Evolutionary conservation across 2,888 invertebrate genomes (phyloP).

Genomic region (Hypsopygia costalis): DNA sequence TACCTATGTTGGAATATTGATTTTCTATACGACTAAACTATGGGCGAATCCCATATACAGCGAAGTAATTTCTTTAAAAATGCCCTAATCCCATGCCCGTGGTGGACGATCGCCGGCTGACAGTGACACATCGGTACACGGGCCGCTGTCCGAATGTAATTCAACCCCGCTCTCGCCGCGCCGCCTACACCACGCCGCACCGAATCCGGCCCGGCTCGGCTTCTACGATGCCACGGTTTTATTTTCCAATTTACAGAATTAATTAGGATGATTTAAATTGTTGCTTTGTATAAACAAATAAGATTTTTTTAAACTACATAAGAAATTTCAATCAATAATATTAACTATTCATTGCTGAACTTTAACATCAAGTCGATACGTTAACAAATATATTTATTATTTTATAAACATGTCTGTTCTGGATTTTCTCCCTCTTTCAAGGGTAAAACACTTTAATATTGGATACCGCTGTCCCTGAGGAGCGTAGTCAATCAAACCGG

Average conservation of each 20-base stretch:
- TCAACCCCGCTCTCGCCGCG: slow-evolving; percentile 57
- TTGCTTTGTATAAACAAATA: slow-evolving; percentile 11
- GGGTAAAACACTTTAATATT: not conserved
- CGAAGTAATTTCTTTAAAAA: slow-evolving; percentile 68
- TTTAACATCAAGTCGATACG: too few relatives aligned
- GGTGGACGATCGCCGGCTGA: slow-evolving; percentile 64
- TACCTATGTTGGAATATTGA: too few relatives aligned
- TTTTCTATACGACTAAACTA: too few relatives aligned
- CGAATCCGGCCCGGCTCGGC: slow-evolving; percentile 21
- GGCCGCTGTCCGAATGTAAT: slow-evolving; percentile 73
- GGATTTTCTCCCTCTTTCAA: slow-evolving; percentile 4
- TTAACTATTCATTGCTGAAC: too few relatives aligned
- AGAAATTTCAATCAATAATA: too few relatives aligned
- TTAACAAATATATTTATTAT: slow-evolving; percentile 1
- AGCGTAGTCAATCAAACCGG: slow-evolving; percentile 32
- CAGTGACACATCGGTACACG: slow-evolving; percentile 81
- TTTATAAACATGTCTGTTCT: not conserved
- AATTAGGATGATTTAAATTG: slow-evolving; percentile 39
- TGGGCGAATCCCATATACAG: slow-evolving; percentile 31
- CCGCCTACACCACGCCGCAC: slow-evolving; percentile 12
- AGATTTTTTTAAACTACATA: too few relatives aligned
- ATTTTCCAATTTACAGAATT: slow-evolving; percentile 55
- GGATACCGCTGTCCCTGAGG: slow-evolving; percentile 6
- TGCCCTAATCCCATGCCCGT: slow-evolving; percentile 61
- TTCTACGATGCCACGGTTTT: slow-evolving; percentile 45